Evolutionary conservation across 30 jellyfish, hydroid and myxozoan genomes (phyloP).

Genomic region (Hydractinia echinata): DNA sequence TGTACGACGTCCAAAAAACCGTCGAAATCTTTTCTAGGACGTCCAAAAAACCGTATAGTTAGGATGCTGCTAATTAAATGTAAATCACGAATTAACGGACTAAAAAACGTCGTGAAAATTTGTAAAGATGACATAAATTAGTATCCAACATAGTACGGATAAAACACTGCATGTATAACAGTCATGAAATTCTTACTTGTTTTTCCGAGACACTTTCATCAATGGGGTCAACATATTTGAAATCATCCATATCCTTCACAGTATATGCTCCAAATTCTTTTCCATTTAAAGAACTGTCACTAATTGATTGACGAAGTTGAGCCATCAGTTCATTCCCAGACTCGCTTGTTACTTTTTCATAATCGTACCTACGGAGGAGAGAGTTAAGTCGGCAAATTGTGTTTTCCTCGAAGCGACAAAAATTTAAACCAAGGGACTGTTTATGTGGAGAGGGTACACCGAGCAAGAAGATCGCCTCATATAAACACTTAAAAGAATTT

Average conservation of each 20-base stretch:
- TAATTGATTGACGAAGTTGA: slow-evolving; percentile 44
- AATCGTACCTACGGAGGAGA: slow-evolving; percentile 64
- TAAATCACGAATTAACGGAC: no score
- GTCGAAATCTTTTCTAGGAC: no score
- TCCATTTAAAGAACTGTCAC: slow-evolving; percentile 34
- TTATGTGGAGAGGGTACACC: no score
- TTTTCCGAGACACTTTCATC: slow-evolving; percentile 75
- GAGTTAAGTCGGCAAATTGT: neutral
- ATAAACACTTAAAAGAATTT: no score
- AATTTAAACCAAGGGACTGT: no score
- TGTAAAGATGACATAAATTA: neutral
- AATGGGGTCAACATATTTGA: slow-evolving; percentile 63
- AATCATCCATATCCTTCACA: slow-evolving; percentile 59
- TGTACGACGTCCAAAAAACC: no score
- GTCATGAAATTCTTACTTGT: slow-evolving; percentile 42
- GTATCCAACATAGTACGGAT: neutral
- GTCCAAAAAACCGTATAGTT: no score
- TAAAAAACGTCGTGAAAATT: neutral
- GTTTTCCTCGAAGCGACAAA: no score
- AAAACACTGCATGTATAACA: neutral
- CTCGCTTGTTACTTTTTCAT: slow-evolving; percentile 54
- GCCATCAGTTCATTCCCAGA: slow-evolving; percentile 52
- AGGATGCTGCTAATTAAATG: no score
- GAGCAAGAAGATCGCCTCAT: no score
- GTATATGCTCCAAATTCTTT: slow-evolving; percentile 25